phyloP scores from a whole-genome alignment of 2,888 invertebrate species.

The Ophonus ardosiacus region DNA sequence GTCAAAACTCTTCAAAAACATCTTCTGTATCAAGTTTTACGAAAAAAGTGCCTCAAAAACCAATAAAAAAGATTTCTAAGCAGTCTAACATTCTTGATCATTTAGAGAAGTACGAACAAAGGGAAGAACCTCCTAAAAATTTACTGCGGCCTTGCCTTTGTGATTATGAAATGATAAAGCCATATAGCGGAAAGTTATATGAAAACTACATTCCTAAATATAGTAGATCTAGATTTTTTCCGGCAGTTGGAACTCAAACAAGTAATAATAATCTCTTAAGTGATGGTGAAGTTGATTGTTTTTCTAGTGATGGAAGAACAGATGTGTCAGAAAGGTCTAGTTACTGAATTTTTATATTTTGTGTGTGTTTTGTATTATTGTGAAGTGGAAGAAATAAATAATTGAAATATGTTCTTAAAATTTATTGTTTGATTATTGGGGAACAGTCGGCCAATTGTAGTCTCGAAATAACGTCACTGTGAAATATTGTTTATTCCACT shows the following conservation, averaged over 20 bases:
- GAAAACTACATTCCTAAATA: slow-evolving; percentile 11
- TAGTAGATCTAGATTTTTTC: slow-evolving; percentile 8
- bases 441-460: too few relatives aligned
- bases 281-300: slow-evolving; percentile 46
- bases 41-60: neutral
- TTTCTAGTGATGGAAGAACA: slow-evolving; percentile 8
- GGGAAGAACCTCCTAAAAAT: neutral
- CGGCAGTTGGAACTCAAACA: slow-evolving; percentile 39
- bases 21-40: neutral
- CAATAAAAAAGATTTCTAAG: neutral
- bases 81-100: slow-evolving; percentile 13
- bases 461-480: too few relatives aligned
- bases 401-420: neutral
- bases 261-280: slow-evolving; percentile 45
- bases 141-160: neutral
- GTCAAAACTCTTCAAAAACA: neutral
- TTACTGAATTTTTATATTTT: neutral
- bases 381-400: neutral
- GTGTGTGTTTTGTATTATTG: neutral
- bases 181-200: neutral
- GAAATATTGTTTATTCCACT: too few relatives aligned
- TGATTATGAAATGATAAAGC: slow-evolving; percentile 36
- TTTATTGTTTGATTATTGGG: neutral
- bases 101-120: slow-evolving; percentile 52
- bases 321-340: neutral